These are phyloP conservation scores for Platerodrilus igneus DNA, from an alignment of 2,888 invertebrate species.

Conservation along the genomic window DNA sequence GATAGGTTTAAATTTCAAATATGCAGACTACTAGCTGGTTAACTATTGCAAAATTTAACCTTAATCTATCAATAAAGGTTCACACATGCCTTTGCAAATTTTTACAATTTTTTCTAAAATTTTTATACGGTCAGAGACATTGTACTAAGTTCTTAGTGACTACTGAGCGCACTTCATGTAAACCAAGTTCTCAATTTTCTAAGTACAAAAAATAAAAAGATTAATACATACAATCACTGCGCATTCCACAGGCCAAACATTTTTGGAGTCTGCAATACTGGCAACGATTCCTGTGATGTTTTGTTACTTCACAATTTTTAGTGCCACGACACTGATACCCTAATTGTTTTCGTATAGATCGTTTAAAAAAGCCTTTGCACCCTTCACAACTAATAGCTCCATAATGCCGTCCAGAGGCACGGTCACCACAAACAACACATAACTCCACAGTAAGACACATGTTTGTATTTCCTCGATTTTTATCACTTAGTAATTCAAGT, in stretches of 20 bases:
- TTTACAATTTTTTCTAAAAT: no score
- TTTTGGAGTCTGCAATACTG: conserved; percentile 98
- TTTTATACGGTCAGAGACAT: neutral
- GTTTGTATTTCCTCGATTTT: conserved; percentile 40
- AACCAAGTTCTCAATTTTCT: neutral
- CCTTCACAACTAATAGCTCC: conserved; percentile 93
- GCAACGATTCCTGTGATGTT: conserved; percentile 96
- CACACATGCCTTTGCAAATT: no score
- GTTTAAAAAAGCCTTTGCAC: conserved; percentile 97
- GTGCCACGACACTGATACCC: conserved; percentile 95
- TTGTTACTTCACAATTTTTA: conserved; percentile 97
- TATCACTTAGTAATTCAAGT: conserved; percentile 42
- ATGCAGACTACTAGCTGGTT: no score
- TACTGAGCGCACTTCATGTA: no score
- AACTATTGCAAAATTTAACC: no score
- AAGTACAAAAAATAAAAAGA: conserved; percentile 1
- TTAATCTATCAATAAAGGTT: no score
- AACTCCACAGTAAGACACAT: conserved; percentile 70
- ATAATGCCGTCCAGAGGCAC: conserved; percentile 93
- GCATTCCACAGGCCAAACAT: conserved; percentile 96
- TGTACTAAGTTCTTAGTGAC: neutral
- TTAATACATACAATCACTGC: conserved; percentile 89
- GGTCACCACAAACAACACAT: conserved; percentile 93
- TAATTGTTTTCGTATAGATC: conserved; percentile 93
- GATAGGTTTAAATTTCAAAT: no score